Percentiles rank a stretch among this genome's conserved stretches.
phyloP scores from a whole-genome alignment of 2,113 vertebrate species.

The Progne subis region DNA sequence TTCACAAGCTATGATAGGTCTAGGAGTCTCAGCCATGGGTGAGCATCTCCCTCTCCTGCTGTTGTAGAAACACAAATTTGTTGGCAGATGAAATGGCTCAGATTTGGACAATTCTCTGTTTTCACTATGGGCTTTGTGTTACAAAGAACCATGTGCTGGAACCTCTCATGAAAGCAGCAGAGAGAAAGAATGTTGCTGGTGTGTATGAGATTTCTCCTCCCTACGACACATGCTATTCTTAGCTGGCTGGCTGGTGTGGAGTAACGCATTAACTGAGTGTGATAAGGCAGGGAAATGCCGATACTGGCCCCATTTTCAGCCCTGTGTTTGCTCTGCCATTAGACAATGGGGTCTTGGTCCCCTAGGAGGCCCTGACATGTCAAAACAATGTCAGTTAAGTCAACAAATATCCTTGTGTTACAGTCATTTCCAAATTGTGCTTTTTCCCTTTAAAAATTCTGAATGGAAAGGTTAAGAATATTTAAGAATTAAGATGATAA shows the following conservation, averaged over 20 bases:
- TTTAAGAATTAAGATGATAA: constrained; percentile 14
- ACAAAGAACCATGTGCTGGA: background rate
- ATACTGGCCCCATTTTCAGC: constrained; percentile 20
- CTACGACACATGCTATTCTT: background rate
- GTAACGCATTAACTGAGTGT: constrained; percentile 29
- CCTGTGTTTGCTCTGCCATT: constrained; percentile 32
- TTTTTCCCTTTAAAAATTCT: constrained; percentile 12
- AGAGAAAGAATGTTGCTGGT: background rate
- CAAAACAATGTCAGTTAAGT: constrained; percentile 38
- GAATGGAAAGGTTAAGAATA: background rate
- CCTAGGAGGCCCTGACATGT: background rate
- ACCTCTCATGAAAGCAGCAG: background rate
- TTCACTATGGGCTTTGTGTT: background rate
- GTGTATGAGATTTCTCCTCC: background rate
- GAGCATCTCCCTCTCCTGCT: background rate
- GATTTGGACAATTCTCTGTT: background rate
- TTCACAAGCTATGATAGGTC: background rate
- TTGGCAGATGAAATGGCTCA: background rate
- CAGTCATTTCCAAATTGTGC: background rate
- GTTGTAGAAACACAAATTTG: background rate
- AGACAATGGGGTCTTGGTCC: constrained; percentile 45
- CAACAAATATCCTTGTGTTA: background rate
- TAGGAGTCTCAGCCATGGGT: background rate
- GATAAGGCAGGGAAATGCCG: background rate
- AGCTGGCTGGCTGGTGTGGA: background rate